Conservation (phyloP, 2,797 vertebrate species). For the Lacerta bilineata region DNA sequence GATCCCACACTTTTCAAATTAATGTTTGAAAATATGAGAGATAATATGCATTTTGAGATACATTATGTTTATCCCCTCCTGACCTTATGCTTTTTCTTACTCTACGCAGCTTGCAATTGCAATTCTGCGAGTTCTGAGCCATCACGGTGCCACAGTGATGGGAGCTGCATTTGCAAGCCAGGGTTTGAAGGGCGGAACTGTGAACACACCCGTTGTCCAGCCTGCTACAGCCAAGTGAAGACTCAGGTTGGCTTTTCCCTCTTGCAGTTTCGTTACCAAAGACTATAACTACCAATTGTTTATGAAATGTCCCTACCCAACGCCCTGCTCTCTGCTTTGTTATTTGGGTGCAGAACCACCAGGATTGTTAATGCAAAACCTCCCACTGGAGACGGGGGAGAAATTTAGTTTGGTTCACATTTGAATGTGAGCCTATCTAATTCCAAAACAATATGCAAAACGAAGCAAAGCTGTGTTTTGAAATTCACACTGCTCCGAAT, state of each 20-base stretch:
- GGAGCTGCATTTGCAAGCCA: constrained; percentile 88
- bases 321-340: neutral
- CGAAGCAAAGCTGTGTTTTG: no score
- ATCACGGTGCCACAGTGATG: constrained; percentile 79
- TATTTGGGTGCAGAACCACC: no score
- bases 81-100: constrained; percentile 19
- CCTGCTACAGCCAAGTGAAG: constrained; percentile 88
- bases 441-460: no score
- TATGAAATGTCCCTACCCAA: neutral
- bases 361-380: neutral
- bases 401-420: no score
- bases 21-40: no score
- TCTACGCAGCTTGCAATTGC: constrained; percentile 87
- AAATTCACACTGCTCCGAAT: no score
- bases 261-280: neutral
- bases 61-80: accelerated
- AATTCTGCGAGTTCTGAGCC: constrained; percentile 79
- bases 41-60: no score
- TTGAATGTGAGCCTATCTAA: no score
- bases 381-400: neutral
- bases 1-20: no score
- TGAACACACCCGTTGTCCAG: constrained; percentile 84
- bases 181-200: constrained; percentile 88
- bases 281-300: neutral
- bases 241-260: constrained; percentile 81